Conservation (phyloP, 2,797 vertebrate species). For the Alexandromys oeconomus region DNA sequence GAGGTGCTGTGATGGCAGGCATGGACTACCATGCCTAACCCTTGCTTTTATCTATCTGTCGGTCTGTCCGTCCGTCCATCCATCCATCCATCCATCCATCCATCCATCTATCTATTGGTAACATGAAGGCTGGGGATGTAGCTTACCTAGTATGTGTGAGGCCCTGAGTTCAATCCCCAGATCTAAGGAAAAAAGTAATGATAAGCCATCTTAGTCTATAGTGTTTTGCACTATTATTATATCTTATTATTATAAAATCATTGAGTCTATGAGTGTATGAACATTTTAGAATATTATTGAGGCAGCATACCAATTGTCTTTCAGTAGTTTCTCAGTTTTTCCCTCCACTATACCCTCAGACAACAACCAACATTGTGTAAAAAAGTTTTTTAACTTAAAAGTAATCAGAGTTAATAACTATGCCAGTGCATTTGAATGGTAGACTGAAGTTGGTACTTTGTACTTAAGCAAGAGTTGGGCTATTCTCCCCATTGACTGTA, state of each 20-base stretch:
- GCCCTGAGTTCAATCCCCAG: neutral
- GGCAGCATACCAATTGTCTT: neutral
- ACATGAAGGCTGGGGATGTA: no score
- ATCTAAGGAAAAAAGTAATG: neutral
- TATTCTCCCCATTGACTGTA: neutral
- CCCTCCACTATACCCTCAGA: neutral
- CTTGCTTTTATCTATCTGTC: neutral
- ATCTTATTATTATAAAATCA: slow-evolving; percentile 14
- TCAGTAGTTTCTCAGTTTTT: neutral
- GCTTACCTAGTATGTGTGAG: neutral
- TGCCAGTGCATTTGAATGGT: neutral
- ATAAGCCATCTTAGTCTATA: neutral
- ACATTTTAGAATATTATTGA: neutral
- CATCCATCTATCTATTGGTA: neutral
- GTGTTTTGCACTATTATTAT: neutral
- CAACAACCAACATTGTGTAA: neutral
- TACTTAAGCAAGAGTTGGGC: neutral
- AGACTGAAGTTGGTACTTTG: neutral
- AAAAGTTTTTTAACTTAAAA: slow-evolving; percentile 2
- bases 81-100: no score
- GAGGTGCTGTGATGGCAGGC: neutral
- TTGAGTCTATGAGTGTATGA: neutral
- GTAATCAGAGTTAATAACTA: neutral
- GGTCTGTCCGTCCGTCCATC: neutral
- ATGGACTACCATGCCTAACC: neutral